Base-by-base conservation (phyloP, 2,888 invertebrate species). In the Stenolophus ochropezus region DNA sequence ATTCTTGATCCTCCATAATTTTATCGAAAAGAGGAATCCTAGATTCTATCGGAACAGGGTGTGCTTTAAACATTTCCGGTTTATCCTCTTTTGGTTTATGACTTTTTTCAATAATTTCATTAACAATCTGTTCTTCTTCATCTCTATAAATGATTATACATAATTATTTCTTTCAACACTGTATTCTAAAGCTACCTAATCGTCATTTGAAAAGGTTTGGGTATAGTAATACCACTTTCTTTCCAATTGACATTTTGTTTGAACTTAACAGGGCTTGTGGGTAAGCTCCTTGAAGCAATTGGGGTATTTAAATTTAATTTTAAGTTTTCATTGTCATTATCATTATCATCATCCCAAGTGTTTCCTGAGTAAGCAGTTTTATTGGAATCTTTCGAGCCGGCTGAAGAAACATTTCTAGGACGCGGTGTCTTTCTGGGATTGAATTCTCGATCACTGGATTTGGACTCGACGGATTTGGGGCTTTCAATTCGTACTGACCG, bases 131-230 rank as follows among this genome's bases (percentile, higher is more conserved):
- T 61, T 92, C 92, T 83, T 93, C 93, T 86, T 94, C 93, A 84
- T 94, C 94, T 86, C 94, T 94, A 85, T 81, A 89, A 88, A 73
- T 58, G 21, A n/a, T 76, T n/a, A 49, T 20, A 27, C 53, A 6
- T 33, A 20, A 56, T 56, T 77, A 47, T n/a, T 14, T 21, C 33
- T 25, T 11, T 69, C 14, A 78, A 61, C 56, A 25, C 5, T 20
- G 16, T 56, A 56, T 4, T 33, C 8, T 47, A 27, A 33, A 82
- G 82, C 85, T 89, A 94, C 94, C 94, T 92, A 84, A 93, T 90
- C 0, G 93, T 93, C 91, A 94, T 94, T 88, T 92, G 92, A 86
- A 94, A 94, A 1, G 94, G 93, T 86, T 93, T 93, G 0, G 94
- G 93, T 80, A 93, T 90, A 0, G 94, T 94, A 18, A 92, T 89